Conservation (phyloP, 2,797 vertebrate genomes). For the Falco biarmicus region DNA sequence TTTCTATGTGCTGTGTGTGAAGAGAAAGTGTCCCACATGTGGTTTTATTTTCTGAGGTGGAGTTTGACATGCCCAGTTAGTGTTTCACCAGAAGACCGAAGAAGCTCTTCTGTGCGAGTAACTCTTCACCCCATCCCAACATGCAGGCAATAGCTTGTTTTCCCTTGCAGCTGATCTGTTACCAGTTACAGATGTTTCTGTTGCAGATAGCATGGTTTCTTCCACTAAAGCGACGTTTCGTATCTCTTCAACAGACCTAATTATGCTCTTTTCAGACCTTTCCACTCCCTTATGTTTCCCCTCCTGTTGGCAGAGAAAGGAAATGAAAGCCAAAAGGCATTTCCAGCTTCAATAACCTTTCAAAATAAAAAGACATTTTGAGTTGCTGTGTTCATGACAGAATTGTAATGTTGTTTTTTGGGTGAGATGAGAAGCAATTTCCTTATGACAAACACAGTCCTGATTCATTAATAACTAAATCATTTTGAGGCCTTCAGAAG, state of each 20-base stretch:
- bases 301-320: background rate
- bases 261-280: background rate
- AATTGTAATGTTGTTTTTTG: background rate
- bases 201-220: background rate
- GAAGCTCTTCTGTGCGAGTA: rapidly evolving
- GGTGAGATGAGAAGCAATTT: background rate
- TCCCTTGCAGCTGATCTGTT: background rate
- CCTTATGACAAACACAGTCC: background rate
- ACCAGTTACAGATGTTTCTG: background rate
- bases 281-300: background rate
- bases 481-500: background rate
- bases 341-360: background rate
- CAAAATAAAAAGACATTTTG: background rate
- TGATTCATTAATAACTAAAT: background rate
- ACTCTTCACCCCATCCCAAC: background rate
- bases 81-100: background rate
- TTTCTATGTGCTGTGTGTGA: background rate
- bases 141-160: background rate
- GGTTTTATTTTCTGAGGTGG: background rate
- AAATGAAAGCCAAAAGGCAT: background rate
- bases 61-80: background rate
- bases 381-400: background rate
- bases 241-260: background rate
- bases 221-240: background rate
- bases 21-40: background rate